Evolutionary conservation across 1,140 invertebrate genomes (phyloP).

Genomic region (Cotesia glomerata): DNA sequence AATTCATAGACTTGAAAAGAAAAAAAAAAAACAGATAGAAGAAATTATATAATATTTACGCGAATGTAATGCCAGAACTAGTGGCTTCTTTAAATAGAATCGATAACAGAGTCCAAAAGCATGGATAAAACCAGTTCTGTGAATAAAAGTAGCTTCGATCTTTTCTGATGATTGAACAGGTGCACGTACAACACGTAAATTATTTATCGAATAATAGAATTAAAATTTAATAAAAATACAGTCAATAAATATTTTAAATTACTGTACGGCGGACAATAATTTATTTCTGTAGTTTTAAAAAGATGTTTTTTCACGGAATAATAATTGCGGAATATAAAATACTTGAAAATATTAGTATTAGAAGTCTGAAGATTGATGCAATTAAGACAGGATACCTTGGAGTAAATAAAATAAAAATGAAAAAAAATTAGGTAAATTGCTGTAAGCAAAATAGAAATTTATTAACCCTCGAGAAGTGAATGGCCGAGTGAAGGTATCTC

Average conservation of each 20-base stretch:
- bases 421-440: conserved; percentile 1
- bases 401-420: conserved; percentile 6
- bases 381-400: background rate
- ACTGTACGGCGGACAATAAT: background rate
- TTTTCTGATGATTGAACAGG: background rate
- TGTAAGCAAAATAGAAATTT: background rate
- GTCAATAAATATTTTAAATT: background rate
- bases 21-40: background rate
- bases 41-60: too few species aligned
- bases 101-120: conserved; percentile 1
- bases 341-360: background rate
- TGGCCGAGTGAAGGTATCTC: background rate
- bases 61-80: background rate
- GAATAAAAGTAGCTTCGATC: background rate
- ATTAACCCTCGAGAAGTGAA: conserved; percentile 8
- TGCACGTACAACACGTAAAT: background rate
- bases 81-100: conserved; percentile 5
- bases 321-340: background rate
- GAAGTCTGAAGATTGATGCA: background rate
- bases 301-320: too few species aligned
- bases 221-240: background rate
- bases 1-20: background rate
- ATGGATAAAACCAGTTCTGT: background rate
- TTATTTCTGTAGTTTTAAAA: too few species aligned
- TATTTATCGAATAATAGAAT: background rate